Conservation (phyloP, 2,113 vertebrate species). For the Nothocercus julius region DNA sequence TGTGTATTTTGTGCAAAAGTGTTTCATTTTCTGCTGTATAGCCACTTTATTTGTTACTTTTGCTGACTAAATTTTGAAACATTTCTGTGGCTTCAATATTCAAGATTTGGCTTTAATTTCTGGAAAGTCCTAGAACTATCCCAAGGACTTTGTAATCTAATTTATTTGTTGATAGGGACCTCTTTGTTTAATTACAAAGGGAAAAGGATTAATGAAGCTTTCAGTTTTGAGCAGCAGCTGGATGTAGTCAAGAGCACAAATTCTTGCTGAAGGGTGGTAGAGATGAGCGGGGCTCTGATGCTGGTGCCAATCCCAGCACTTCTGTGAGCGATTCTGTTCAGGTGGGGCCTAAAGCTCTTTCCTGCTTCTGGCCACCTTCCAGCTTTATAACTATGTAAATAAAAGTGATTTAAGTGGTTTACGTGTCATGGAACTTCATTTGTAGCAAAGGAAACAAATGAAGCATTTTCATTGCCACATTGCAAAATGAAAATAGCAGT, state of each 20-base stretch:
- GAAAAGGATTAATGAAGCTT: not conserved
- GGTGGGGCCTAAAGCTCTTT: not conserved
- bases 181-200: not conserved
- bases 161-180: fast-evolving
- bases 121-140: not conserved
- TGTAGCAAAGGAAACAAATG: not conserved
- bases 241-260: not conserved
- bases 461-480: not conserved
- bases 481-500: not conserved
- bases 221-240: not conserved
- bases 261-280: not conserved
- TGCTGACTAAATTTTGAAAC: not conserved
- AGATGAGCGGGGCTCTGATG: not conserved
- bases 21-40: not conserved
- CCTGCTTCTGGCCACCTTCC: not conserved
- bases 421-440: not conserved
- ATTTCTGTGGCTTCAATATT: not conserved
- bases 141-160: not conserved
- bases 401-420: not conserved
- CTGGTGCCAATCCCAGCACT: not conserved
- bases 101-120: not conserved
- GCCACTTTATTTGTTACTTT: not conserved
- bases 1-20: not conserved
- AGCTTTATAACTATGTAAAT: not conserved
- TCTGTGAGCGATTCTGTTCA: not conserved